A percentile compares a stretch with the other conserved stretches of the same genome.
phyloP scores from a whole-genome alignment of 2,888 invertebrate species.

The Noctuana brunneofusca region DNA sequence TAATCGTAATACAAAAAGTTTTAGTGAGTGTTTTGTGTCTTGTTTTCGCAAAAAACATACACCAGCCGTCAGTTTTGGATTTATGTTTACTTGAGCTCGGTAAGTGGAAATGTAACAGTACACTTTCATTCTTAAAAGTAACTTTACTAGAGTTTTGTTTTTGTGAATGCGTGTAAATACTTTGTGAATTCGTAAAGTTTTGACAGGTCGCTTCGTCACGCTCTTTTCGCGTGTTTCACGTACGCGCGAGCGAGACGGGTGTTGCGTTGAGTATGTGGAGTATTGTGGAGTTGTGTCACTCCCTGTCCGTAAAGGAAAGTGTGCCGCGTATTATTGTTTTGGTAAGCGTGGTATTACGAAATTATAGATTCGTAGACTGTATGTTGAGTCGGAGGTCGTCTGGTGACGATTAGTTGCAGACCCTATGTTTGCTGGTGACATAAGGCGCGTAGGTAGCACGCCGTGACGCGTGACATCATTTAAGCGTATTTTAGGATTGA shows the following conservation, averaged over 20 bases:
- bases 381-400: conserved; percentile 47
- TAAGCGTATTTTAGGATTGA: conserved; percentile 54
- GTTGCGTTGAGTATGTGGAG: no score
- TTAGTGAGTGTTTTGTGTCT: conserved; percentile 74
- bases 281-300: conserved; percentile 58
- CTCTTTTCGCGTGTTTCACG: conserved; percentile 46
- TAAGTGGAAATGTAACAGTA: conserved; percentile 49
- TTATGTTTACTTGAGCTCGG: conserved; percentile 77
- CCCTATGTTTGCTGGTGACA: conserved; percentile 50
- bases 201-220: conserved; percentile 61
- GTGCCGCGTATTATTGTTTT: conserved; percentile 76
- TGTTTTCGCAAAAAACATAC: conserved; percentile 71
- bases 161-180: conserved; percentile 57
- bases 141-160: conserved; percentile 45
- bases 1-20: conserved; percentile 53
- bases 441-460: conserved; percentile 57
- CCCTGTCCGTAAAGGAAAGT: conserved; percentile 68
- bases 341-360: conserved; percentile 71
- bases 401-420: conserved; percentile 47
- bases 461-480: conserved; percentile 60
- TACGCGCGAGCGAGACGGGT: conserved; percentile 59
- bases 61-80: conserved; percentile 72
- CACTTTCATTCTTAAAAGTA: conserved; percentile 21
- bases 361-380: conserved; percentile 53
- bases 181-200: conserved; percentile 59